Base-by-base conservation (phyloP, 2,113 vertebrate species). In the Craseonycteris thonglongyai region DNA sequence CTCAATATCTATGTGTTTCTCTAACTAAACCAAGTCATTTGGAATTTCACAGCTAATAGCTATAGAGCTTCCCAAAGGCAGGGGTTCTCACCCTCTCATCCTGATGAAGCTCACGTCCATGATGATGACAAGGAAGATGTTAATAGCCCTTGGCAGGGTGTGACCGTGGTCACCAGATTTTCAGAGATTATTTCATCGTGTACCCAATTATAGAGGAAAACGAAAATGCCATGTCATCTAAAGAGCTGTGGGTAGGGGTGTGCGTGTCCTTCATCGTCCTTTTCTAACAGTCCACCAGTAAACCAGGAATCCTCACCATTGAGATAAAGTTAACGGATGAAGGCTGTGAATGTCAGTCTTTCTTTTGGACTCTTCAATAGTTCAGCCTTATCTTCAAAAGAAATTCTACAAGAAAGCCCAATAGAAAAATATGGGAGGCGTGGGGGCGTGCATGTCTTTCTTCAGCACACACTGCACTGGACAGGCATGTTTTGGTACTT, bases 81-180 rank as follows among this genome's bases (percentile, higher is more conserved):
- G 3, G 12, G 12, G 35, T 2, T 30, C 76, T 8, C 4, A 0
- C 1, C 1, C 1, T 28, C 4, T 42, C 24, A 3, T 33, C 80
- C 72, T 30, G 26, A 59, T 59, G 42, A 7, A 71, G 9, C 35
- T 75, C 45, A 85, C 38, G 38, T 58, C 2, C 2, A 13, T 19
- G 18, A 21, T 2, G 5, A 38, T 2, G 28, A n/a, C n/a, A n/a
- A n/a, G 61, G 3, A 35, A 51, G 51, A 22, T 30, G n/a, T 30
- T 5, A 42, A 22, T 35, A 49, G 35, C n/a, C 10, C 21, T 42
- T 2, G 51, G 51, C 22, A 5, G n/a, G 16, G 4, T 13, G 35
- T 35, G 14, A 16, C 30, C 10, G 35, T 5, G 18, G 35, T 61
- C 40, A 61, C 33, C 82, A 11, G 19, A 21, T 21, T 90, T 49